These are phyloP conservation scores for Heliconius hermathena DNA, from an alignment of 1,140 invertebrate genomes.

Conservation along the genomic window DNA sequence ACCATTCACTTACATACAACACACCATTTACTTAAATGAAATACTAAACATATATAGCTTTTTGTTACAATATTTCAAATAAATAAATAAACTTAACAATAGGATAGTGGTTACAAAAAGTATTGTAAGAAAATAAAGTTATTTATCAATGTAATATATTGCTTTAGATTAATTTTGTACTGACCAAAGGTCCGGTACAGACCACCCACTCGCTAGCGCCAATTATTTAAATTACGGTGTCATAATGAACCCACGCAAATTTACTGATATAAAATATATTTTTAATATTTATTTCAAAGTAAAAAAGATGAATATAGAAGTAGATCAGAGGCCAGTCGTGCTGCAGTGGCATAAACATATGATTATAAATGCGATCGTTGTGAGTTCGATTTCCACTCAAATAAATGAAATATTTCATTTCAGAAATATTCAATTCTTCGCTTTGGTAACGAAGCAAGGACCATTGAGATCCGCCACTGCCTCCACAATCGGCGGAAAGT, in stretches of 20 bases:
- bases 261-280: background rate
- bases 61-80: background rate
- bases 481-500: no score
- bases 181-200: background rate
- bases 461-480: no score
- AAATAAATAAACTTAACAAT: background rate
- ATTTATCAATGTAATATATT: constrained; percentile 2
- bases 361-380: no score
- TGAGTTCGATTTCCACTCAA: no score
- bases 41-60: background rate
- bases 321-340: no score
- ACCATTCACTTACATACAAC: background rate
- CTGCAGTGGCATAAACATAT: no score
- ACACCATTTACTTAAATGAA: no score
- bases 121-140: background rate
- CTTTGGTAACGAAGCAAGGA: no score
- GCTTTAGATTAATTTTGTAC: background rate
- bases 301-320: no score
- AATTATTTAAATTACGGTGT: background rate
- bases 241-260: background rate
- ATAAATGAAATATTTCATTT: no score
- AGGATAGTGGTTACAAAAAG: background rate
- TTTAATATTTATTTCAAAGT: no score
- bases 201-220: constrained; percentile 9
- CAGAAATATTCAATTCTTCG: no score